These are phyloP conservation scores for Sylvicola cinctus DNA, from an alignment of 2,888 invertebrate species.

Conservation along the genomic window DNA sequence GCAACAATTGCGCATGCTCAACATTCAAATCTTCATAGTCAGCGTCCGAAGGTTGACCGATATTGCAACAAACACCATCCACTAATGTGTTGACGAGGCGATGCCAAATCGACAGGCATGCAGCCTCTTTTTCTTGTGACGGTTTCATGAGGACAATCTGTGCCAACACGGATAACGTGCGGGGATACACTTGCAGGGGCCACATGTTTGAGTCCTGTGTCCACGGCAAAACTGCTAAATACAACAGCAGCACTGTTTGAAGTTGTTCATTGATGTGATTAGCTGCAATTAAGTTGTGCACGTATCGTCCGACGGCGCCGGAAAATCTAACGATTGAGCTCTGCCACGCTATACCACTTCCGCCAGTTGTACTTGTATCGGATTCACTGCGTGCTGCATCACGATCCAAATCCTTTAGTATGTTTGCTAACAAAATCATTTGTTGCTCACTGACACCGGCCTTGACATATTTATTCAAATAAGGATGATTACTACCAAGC, in stretches of 20 bases:
- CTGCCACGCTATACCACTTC: slow-evolving; percentile 14
- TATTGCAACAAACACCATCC: slow-evolving; percentile 44
- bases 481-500: slow-evolving; percentile 33
- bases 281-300: slow-evolving; percentile 50
- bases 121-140: slow-evolving; percentile 70
- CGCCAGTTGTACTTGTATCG: slow-evolving; percentile 13
- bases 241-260: slow-evolving; percentile 48
- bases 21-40: slow-evolving; percentile 65
- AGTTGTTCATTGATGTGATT: slow-evolving; percentile 42
- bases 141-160: slow-evolving; percentile 65
- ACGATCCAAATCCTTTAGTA: slow-evolving; percentile 75
- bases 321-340: slow-evolving; percentile 23
- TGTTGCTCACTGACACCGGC: slow-evolving; percentile 61
- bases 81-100: slow-evolving; percentile 73
- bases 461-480: slow-evolving; percentile 43
- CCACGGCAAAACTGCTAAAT: slow-evolving; percentile 56
- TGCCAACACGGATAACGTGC: slow-evolving; percentile 63
- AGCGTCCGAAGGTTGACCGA: slow-evolving; percentile 10
- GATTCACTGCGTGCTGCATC: slow-evolving; percentile 69
- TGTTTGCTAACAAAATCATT: slow-evolving; percentile 68
- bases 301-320: slow-evolving; percentile 23
- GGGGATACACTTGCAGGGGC: slow-evolving; percentile 57
- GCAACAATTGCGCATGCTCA: slow-evolving; percentile 81
- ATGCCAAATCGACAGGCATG: slow-evolving; percentile 82
- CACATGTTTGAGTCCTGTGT: slow-evolving; percentile 43